phyloP scores from a whole-genome alignment of 1,140 invertebrate genomes.

The Pemphigus obesinymphae region DNA sequence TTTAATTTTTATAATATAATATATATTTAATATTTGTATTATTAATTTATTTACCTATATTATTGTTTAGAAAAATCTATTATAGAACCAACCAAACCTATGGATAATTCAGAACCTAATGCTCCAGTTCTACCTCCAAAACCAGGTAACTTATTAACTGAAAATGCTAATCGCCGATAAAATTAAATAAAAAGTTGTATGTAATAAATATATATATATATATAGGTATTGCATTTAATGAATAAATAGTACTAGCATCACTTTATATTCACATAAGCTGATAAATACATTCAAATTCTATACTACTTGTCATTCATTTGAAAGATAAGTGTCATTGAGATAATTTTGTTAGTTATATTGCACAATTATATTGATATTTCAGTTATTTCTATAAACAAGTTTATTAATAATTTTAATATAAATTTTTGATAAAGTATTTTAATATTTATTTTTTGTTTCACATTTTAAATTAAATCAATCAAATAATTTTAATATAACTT shows the following conservation, averaged over 20 bases:
- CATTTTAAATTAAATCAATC: no score
- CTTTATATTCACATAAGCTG: not conserved
- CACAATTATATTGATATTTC: not conserved
- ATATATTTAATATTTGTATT: no score
- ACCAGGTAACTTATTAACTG: conserved; percentile 51
- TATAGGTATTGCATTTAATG: not conserved
- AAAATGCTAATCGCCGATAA: no score
- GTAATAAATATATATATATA: not conserved
- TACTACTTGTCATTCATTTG: not conserved
- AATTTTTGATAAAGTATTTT: not conserved
- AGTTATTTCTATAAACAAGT: not conserved
- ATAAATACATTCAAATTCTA: not conserved
- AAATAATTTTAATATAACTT: no score
- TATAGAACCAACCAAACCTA: conserved; percentile 42
- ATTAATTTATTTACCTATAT: not conserved
- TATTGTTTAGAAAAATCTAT: conserved; percentile 14
- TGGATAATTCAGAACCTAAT: conserved; percentile 44
- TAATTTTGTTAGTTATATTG: not conserved
- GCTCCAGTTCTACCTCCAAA: conserved; percentile 59
- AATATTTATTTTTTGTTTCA: no score
- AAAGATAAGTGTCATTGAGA: not conserved
- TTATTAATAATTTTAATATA: not conserved
- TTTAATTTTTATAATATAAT: no score
- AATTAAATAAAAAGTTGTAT: no score
- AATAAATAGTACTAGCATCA: not conserved